Base-by-base conservation (phyloP, 2,888 invertebrate genomes). In the Rhagonycha fulva region DNA sequence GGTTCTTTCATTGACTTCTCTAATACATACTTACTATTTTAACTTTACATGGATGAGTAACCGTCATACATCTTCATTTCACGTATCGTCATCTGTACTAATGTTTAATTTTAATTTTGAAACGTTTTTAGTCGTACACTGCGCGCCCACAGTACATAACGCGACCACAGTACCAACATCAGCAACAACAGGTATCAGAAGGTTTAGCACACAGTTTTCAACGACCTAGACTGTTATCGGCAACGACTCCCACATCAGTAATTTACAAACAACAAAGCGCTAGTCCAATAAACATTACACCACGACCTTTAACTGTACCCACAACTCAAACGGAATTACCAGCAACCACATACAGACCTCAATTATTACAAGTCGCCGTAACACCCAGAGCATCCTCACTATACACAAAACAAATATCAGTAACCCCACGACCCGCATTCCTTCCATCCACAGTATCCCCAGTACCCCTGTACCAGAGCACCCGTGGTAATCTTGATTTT, bases 321-420 rank as follows among this genome's bases (percentile, higher is more conserved):
- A 76, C 85, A 23, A 81, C 85, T 26, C 89, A 89, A 82, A 88
- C 89, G 76, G 88, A 91, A 77, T 90, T 91, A 24, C 93, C 90
- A 80, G 92, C 91, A 81, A 94, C 92, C 72, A 94, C 92, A 1
- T 93, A 90, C 88, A 89, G 91, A 82, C 94, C 91, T 70, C 92
- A 90, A 84, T 88, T 89, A 12, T 86, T 90, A 62, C 93, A 90
- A 85, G 88, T 90, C 5, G 87, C 89, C 24, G 91, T 93, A 11
- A 93, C 93, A 0, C 91, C 91, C 73, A 84, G 90, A 78, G 90
- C 91, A 19, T 84, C 87, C 2, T 71, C 86, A 1, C 80, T 86
- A 9, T 88, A 87, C 78, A 86, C 86, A 19, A 87, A 87, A 78
- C 86, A 87, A 66, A 76, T 85, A 30, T 80, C 83, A 9, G 79